These are phyloP conservation scores for Cotesia chilonis DNA, from an alignment of 1,140 invertebrate genomes.

Conservation along the genomic window DNA sequence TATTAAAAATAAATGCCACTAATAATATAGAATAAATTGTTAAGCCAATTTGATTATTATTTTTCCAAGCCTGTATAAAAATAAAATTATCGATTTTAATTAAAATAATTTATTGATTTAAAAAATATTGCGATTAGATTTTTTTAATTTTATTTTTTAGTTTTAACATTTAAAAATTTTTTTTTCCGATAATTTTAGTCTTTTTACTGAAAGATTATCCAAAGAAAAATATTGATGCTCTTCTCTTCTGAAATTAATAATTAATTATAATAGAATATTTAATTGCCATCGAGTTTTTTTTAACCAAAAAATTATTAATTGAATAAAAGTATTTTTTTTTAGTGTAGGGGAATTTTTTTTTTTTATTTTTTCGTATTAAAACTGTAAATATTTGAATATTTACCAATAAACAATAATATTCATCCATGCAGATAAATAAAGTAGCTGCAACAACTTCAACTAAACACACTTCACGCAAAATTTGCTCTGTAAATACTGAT, in stretches of 20 bases:
- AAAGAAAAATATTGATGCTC: too few relatives aligned
- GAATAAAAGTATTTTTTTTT: too few relatives aligned
- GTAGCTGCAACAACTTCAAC: slow-evolving; percentile 37
- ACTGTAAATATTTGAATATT: background rate
- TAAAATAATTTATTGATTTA: too few relatives aligned
- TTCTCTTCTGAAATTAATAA: too few relatives aligned
- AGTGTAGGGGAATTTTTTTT: background rate
- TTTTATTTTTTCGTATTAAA: background rate
- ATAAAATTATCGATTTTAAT: background rate
- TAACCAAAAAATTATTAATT: too few relatives aligned
- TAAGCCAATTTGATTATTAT: slow-evolving; percentile 36
- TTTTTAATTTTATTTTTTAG: too few relatives aligned
- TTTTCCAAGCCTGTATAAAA: slow-evolving; percentile 46
- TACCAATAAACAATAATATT: slow-evolving; percentile 43
- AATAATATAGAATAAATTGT: slow-evolving; percentile 45
- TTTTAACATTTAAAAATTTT: too few relatives aligned
- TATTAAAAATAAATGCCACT: slow-evolving; percentile 47
- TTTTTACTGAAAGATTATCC: background rate
- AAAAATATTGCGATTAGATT: too few relatives aligned
- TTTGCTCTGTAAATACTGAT: slow-evolving; percentile 26
- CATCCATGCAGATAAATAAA: slow-evolving; percentile 40
- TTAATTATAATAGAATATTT: too few relatives aligned
- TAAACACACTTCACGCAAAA: slow-evolving; percentile 40
- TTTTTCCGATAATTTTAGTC: background rate
- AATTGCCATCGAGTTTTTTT: too few relatives aligned